Conservation (phyloP, 1,140 invertebrate genomes). For the Holotrichia oblita region DNA sequence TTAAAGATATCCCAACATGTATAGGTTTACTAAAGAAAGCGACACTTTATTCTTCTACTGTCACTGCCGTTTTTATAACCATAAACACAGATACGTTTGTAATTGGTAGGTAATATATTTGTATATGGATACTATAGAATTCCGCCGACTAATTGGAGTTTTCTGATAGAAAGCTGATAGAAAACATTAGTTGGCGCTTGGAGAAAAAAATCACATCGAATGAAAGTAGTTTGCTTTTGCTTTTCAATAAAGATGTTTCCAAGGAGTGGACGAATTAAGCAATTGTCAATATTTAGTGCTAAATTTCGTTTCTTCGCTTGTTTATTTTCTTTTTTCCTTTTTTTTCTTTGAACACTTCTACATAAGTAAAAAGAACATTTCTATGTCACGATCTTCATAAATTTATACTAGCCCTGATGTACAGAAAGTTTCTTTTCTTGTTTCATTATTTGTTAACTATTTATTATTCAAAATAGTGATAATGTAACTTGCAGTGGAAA, state of each 20-base stretch:
- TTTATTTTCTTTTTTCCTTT: too few relatives aligned
- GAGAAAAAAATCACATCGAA: background rate
- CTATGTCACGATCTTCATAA: too few relatives aligned
- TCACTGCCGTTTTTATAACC: background rate
- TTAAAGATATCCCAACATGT: background rate
- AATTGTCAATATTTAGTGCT: too few relatives aligned
- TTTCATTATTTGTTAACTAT: too few relatives aligned
- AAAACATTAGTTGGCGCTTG: background rate
- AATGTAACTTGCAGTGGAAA: too few relatives aligned
- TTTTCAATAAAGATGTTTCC: background rate
- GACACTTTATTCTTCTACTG: background rate
- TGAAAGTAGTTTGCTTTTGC: constrained; percentile 13
- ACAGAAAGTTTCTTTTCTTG: too few relatives aligned
- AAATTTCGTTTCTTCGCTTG: too few relatives aligned
- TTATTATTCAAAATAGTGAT: too few relatives aligned
- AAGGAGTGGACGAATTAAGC: background rate
- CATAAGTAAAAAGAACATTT: too few relatives aligned
- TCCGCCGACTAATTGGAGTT: background rate
- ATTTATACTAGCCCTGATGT: too few relatives aligned
- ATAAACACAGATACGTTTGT: background rate
- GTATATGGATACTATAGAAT: background rate
- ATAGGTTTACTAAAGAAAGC: background rate
- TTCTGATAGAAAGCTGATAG: constrained; percentile 16
- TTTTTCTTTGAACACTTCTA: too few relatives aligned
- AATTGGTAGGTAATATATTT: background rate